A percentile compares a stretch with the other conserved stretches of the same genome.
Conservation (phyloP, 2,888 invertebrate species). For the Ethmia dodecea region DNA sequence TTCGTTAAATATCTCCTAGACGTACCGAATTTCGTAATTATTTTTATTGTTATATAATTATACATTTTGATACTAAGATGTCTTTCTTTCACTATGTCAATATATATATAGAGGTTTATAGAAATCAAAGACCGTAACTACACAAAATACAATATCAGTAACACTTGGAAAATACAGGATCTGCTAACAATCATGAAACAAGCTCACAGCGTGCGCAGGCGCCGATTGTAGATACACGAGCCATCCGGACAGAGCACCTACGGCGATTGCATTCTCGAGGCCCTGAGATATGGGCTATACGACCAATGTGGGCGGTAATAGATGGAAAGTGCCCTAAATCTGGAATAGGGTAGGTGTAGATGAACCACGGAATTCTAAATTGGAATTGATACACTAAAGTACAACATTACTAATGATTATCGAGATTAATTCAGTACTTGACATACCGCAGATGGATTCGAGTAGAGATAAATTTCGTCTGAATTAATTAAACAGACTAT, state of each 20-base stretch:
- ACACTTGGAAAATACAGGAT: conserved; percentile 9
- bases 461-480: no score
- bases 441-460: no score
- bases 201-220: conserved; percentile 22
- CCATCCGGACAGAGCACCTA: conserved; percentile 36
- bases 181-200: conserved; percentile 15
- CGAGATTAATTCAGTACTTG: conserved; percentile 1
- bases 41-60: no score
- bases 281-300: conserved; percentile 48
- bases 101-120: no score
- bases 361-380: conserved; percentile 8
- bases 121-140: no score
- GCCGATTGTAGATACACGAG: conserved; percentile 42
- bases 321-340: conserved; percentile 50
- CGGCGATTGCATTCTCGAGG: conserved; percentile 47
- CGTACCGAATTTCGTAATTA: no score
- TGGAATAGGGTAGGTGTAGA: conserved; percentile 22
- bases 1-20: no score
- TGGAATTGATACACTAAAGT: conserved; percentile 9
- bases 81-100: no score
- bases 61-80: no score
- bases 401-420: conserved; percentile 1
- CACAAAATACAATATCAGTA: not conserved
- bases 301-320: conserved; percentile 59
- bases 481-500: no score